These are phyloP conservation scores for Megalops cyprinoides DNA, from an alignment of 2,797 vertebrate species.

Conservation along the genomic window DNA sequence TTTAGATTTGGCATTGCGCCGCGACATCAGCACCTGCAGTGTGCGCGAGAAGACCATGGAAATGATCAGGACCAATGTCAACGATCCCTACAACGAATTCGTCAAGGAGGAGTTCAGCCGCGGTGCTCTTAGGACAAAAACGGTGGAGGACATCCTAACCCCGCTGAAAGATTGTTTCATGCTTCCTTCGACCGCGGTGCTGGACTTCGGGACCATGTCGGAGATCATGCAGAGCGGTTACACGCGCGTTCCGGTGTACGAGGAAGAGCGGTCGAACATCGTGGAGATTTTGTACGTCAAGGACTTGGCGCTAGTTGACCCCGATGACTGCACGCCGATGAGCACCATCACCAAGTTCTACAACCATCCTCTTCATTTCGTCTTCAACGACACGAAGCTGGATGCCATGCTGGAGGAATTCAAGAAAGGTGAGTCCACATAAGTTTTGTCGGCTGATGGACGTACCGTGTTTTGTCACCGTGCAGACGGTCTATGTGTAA, in stretches of 20 bases:
- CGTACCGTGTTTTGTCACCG: background rate
- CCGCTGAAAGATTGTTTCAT: conserved; percentile 90
- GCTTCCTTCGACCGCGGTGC: conserved; percentile 78
- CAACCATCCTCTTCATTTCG: conserved; percentile 89
- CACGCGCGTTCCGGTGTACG: conserved; percentile 89
- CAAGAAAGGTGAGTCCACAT: conserved; percentile 73
- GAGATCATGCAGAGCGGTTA: conserved; percentile 93
- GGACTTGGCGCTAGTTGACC: conserved; percentile 87
- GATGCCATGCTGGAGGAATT: conserved; percentile 92
- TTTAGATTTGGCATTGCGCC: conserved; percentile 76
- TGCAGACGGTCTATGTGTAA: background rate
- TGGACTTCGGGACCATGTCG: conserved; percentile 90
- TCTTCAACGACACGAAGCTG: conserved; percentile 92
- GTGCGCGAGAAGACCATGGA: conserved; percentile 79
- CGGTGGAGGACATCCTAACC: conserved; percentile 89
- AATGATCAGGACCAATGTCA: conserved; percentile 78
- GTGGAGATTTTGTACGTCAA: conserved; percentile 90
- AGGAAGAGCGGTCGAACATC: conserved; percentile 90
- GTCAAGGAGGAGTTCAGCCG: conserved; percentile 87
- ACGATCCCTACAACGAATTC: conserved; percentile 87
- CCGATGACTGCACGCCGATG: conserved; percentile 87
- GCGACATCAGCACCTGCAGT: conserved; percentile 78
- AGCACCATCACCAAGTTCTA: conserved; percentile 93
- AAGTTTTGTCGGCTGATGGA: background rate
- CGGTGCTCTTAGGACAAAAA: conserved; percentile 82